Evolutionary conservation across 2,888 invertebrate genomes (phyloP).

Genomic region (Formica aserva): DNA sequence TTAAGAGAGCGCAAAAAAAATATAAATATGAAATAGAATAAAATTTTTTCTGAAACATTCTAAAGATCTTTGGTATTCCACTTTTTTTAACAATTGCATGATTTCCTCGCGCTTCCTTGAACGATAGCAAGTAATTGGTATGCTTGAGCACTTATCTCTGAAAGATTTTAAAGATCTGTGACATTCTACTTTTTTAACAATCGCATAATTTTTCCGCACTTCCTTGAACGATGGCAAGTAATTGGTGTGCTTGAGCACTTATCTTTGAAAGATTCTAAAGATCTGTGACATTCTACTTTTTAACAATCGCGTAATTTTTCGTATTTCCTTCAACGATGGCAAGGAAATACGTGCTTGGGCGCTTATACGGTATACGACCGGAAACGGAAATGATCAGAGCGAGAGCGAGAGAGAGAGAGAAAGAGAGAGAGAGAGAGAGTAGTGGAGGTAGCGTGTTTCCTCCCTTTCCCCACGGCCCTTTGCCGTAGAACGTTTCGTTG

Average conservation of each 20-base stretch:
- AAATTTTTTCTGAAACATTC: background rate
- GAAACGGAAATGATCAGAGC: slow-evolving; percentile 74
- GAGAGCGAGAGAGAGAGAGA: background rate
- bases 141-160: slow-evolving; percentile 59
- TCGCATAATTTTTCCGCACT: background rate
- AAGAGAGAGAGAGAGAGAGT: background rate
- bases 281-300: background rate
- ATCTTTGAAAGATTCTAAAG: slow-evolving; percentile 4
- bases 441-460: slow-evolving; percentile 56
- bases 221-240: slow-evolving; percentile 58
- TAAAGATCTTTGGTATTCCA: background rate
- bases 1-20: background rate
- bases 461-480: slow-evolving; percentile 64
- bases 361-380: slow-evolving; percentile 66
- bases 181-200: background rate
- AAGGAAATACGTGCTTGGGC: slow-evolving; percentile 69
- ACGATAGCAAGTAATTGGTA: slow-evolving; percentile 62
- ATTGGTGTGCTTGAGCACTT: slow-evolving; percentile 65
- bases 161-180: background rate
- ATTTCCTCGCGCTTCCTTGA: background rate
- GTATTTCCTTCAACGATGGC: slow-evolving; percentile 37
- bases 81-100: background rate
- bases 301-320: background rate
- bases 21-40: background rate
- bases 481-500: slow-evolving; percentile 59